These are phyloP conservation scores for Lasioglossum baleicum DNA, from an alignment of 1,140 invertebrate genomes.

Conservation along the genomic window DNA sequence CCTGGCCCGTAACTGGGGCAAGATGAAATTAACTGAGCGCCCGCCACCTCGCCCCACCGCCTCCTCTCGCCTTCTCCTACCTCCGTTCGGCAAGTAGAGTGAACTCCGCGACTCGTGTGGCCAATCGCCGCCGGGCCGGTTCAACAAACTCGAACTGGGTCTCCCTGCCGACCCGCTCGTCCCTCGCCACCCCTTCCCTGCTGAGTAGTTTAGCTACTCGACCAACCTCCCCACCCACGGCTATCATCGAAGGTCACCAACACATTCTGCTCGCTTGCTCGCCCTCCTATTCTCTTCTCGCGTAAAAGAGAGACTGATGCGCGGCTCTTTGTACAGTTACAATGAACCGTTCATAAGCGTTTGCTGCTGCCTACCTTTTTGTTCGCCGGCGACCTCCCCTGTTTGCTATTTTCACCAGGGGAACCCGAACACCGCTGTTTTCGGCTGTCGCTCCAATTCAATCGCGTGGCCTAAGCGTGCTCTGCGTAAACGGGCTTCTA, in stretches of 20 bases:
- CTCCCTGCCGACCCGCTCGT: constrained; percentile 53
- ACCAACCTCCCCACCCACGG: constrained; percentile 59
- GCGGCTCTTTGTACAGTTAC: constrained; percentile 32
- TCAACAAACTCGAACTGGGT: constrained; percentile 79
- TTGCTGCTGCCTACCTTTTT: constrained; percentile 28
- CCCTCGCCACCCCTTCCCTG: constrained; percentile 28
- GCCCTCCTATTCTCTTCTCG: constrained; percentile 21
- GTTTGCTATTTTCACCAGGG: constrained; percentile 20
- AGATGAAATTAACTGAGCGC: constrained; percentile 80
- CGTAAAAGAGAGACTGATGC: constrained; percentile 38
- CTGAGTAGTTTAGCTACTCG: constrained; percentile 48
- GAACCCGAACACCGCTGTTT: background rate
- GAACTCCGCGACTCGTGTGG: constrained; percentile 65
- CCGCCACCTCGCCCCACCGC: constrained; percentile 54
- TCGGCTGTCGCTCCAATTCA: background rate
- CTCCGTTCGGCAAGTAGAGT: constrained; percentile 60
- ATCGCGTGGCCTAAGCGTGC: background rate
- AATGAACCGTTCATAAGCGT: constrained; percentile 34
- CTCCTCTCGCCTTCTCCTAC: constrained; percentile 38
- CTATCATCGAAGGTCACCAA: constrained; percentile 70
- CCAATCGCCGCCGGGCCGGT: constrained; percentile 71
- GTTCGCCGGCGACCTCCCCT: background rate
- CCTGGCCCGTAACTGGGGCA: constrained; percentile 80
- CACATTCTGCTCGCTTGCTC: constrained; percentile 44
- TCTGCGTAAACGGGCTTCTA: background rate